These are phyloP conservation scores for Drosophila subquinaria DNA, from an alignment of 2,888 invertebrate species.

Conservation along the genomic window DNA sequence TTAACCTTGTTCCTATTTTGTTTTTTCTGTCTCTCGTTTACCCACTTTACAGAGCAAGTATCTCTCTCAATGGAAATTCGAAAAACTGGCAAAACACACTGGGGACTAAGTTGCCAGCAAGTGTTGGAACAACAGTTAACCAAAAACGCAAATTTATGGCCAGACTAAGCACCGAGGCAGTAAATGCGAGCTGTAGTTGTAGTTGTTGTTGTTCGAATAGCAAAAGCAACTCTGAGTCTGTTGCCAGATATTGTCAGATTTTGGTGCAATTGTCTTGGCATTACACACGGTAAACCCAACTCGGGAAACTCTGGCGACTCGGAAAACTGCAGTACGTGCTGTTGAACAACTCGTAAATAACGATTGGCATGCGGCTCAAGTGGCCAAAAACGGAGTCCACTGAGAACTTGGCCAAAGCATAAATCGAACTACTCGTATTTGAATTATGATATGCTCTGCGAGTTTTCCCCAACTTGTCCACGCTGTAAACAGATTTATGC, in stretches of 20 bases:
- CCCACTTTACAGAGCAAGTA: constrained; percentile 10
- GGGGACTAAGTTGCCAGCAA: constrained; percentile 32
- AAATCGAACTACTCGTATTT: constrained; percentile 57
- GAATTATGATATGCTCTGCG: constrained; percentile 61
- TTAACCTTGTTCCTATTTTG: not conserved
- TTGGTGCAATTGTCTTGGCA: constrained; percentile 67
- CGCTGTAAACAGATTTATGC: constrained; percentile 53
- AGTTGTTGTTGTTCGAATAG: not conserved
- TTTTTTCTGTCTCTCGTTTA: not conserved
- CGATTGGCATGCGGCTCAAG: constrained; percentile 66
- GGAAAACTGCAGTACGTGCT: constrained; percentile 45
- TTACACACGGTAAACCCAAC: constrained; percentile 24
- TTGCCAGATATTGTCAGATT: constrained; percentile 25
- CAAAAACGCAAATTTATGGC: constrained; percentile 73
- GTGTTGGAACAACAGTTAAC: constrained; percentile 59
- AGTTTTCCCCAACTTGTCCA: constrained; percentile 24
- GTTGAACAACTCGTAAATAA: constrained; percentile 70
- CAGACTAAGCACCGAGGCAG: constrained; percentile 40
- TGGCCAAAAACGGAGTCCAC: constrained; percentile 29
- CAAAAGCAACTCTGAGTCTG: constrained; percentile 15
- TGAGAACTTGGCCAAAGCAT: constrained; percentile 32
- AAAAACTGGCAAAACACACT: constrained; percentile 41
- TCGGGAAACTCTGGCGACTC: not conserved
- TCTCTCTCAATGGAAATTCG: constrained; percentile 48
- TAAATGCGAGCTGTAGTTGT: constrained; percentile 3